phyloP scores from a whole-genome alignment of 35 echinoderm and acorn worm genomes.

The Anneissia japonica region DNA sequence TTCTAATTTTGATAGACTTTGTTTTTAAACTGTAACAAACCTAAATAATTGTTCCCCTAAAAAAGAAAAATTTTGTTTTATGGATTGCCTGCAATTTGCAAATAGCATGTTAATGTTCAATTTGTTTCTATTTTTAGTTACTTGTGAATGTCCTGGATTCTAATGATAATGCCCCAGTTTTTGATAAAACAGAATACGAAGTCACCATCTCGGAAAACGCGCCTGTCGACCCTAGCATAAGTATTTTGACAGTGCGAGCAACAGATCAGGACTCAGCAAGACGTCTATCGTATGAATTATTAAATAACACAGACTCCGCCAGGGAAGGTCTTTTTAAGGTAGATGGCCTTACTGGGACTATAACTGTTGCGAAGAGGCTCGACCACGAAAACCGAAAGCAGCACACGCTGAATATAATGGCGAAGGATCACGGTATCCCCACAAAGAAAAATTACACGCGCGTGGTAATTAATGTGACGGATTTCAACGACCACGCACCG shows the following conservation, averaged over 20 bases:
- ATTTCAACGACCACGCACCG: slow-evolving; percentile 89
- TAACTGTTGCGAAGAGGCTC: slow-evolving; percentile 38
- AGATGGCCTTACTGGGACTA: slow-evolving; percentile 44
- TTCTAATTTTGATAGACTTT: too few species aligned
- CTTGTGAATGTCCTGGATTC: slow-evolving; percentile 43
- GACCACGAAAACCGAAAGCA: slow-evolving; percentile 70
- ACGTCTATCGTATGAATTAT: slow-evolving; percentile 52
- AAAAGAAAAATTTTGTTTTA: too few species aligned
- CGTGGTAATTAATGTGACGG: slow-evolving; percentile 61
- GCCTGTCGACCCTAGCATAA: neutral
- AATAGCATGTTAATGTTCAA: neutral
- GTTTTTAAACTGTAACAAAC: too few species aligned
- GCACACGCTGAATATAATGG: slow-evolving; percentile 65
- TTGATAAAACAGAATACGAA: slow-evolving; percentile 69
- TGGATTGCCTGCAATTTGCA: neutral
- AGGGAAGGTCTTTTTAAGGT: slow-evolving; percentile 58
- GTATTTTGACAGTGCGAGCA: slow-evolving; percentile 46
- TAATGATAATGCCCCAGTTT: slow-evolving; percentile 74
- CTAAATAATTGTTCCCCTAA: too few species aligned
- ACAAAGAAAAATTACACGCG: slow-evolving; percentile 52
- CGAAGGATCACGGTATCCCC: slow-evolving; percentile 48
- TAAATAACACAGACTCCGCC: slow-evolving; percentile 33
- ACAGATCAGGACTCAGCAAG: slow-evolving; percentile 51
- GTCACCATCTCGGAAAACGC: slow-evolving; percentile 60
- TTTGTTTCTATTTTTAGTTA: slow-evolving; percentile 33